Percentiles rank a stretch among this genome's conserved stretches.
phyloP scores from a whole-genome alignment of 2,797 vertebrate genomes.

The Adelosebastes latens region DNA sequence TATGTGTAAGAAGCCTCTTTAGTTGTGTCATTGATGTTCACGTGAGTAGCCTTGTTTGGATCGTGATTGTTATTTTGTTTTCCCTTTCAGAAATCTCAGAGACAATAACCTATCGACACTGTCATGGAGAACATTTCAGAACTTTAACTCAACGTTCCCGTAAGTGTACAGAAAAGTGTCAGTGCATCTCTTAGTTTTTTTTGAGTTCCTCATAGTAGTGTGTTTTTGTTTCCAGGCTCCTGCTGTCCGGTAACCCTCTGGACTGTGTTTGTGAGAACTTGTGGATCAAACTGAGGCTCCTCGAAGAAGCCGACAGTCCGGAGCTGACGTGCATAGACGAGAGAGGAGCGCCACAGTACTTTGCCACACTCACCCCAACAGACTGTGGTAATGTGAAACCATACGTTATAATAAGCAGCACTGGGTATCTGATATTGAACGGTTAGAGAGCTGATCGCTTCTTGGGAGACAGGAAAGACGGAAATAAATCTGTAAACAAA shows the following conservation, averaged over 20 bases:
- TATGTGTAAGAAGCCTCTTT: slow-evolving; percentile 89
- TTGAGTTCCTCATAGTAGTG: background rate
- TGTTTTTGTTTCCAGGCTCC: slow-evolving; percentile 61
- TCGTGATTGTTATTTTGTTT: background rate
- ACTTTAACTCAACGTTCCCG: slow-evolving; percentile 89
- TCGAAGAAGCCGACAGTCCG: slow-evolving; percentile 84
- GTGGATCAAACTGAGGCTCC: slow-evolving; percentile 93
- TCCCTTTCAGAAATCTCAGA: slow-evolving; percentile 88
- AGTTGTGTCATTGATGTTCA: background rate
- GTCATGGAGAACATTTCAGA: slow-evolving; percentile 93
- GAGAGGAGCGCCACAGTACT: slow-evolving; percentile 79
- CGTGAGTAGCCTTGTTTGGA: background rate
- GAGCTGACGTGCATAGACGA: slow-evolving; percentile 90
- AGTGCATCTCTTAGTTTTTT: background rate
- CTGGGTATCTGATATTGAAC: slow-evolving; percentile 13
- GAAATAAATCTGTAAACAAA: background rate
- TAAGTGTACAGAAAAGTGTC: slow-evolving; percentile 80
- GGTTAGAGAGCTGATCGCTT: background rate
- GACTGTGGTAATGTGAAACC: slow-evolving; percentile 90
- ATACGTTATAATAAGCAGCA: slow-evolving; percentile 16
- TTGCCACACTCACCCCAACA: slow-evolving; percentile 86
- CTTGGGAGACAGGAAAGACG: background rate
- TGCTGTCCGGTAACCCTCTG: slow-evolving; percentile 92
- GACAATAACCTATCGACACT: slow-evolving; percentile 93
- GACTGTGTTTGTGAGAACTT: slow-evolving; percentile 94